These are phyloP conservation scores for Tragelaphus oryx DNA, from an alignment of 2,797 vertebrate species.

Conservation along the genomic window DNA sequence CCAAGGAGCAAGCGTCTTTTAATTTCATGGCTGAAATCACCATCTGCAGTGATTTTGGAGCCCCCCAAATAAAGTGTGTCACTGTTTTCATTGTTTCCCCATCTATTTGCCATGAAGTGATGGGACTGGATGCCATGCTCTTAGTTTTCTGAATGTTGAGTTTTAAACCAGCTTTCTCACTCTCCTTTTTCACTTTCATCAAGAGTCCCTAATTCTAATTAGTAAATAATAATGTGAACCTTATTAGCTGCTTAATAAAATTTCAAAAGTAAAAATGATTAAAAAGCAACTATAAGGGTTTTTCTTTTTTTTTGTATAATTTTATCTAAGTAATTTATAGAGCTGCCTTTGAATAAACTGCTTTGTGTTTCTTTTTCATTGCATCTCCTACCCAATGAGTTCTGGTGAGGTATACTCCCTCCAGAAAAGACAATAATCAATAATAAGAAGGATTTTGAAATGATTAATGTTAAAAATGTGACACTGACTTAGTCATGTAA, in stretches of 20 bases:
- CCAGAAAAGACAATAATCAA: neutral
- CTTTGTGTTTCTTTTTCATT: conserved; percentile 39
- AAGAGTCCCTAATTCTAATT: neutral
- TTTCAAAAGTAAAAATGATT: neutral
- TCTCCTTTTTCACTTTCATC: neutral
- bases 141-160: neutral
- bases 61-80: neutral
- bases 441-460: neutral
- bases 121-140: neutral
- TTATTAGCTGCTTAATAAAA: neutral
- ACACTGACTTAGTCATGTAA: neutral
- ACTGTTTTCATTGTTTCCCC: neutral
- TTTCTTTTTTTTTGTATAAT: neutral
- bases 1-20: neutral
- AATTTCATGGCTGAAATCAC: neutral
- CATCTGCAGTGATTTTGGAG: neutral
- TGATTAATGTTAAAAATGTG: conserved; percentile 33
- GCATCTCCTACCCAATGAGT: neutral
- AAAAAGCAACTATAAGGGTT: neutral
- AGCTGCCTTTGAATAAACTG: neutral
- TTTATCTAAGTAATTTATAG: neutral
- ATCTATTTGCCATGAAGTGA: neutral
- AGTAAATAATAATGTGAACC: neutral
- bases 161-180: neutral
- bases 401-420: conserved; percentile 33